phyloP scores from a whole-genome alignment of 2,888 invertebrate species.

The Athetis lepigone region DNA sequence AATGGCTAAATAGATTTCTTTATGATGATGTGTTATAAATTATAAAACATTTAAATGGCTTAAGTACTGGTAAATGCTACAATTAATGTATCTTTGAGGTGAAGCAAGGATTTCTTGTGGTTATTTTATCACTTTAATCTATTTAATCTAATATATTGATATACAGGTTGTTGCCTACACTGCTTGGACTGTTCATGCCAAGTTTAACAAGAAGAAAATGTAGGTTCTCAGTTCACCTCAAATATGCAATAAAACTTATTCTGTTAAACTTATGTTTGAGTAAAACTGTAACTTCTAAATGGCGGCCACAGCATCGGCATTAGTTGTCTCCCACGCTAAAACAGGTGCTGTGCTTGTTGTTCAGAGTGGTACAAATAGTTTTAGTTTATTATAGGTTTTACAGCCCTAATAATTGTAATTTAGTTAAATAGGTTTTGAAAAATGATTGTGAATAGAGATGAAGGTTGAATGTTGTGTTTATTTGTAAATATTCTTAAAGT shows the following conservation, averaged over 20 bases:
- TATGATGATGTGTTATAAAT: conserved; percentile 67
- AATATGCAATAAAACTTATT: conserved; percentile 58
- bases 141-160: conserved; percentile 14
- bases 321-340: background rate
- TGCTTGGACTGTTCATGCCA: background rate
- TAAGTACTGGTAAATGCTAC: conserved; percentile 55
- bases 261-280: conserved; percentile 63
- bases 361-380: conserved; percentile 61
- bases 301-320: conserved; percentile 24
- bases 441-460: conserved; percentile 80
- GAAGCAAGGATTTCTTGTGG: conserved; percentile 40
- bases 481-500: conserved; percentile 86
- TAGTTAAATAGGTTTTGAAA: conserved; percentile 70
- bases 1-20: conserved; percentile 83
- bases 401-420: conserved; percentile 81
- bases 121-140: conserved; percentile 15
- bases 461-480: conserved; percentile 82
- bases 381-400: conserved; percentile 80
- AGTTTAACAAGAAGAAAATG: conserved; percentile 10
- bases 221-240: conserved; percentile 60
- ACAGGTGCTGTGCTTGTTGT: conserved; percentile 46
- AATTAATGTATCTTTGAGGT: conserved; percentile 59
- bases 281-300: conserved; percentile 47
- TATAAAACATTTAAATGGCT: conserved; percentile 57
- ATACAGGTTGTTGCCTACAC: conserved; percentile 7